Evolutionary conservation across 2,888 invertebrate genomes (phyloP), one percentile per base, ranked within the genome.

Genomic region (Syrphus vitripennis): DNA sequence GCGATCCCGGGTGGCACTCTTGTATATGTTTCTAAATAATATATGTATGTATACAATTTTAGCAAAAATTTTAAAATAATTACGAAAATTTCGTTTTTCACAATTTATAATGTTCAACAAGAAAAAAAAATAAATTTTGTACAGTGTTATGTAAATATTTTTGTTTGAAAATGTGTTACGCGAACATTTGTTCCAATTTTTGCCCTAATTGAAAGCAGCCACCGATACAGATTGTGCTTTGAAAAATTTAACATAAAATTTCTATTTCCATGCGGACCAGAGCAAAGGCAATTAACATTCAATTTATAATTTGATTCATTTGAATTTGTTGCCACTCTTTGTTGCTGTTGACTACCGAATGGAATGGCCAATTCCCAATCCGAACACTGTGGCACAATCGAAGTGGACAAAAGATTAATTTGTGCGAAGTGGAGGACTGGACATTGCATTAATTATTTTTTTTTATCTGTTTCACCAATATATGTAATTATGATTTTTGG

Each of bases 41-140:
- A 6, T 40, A 42, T 10, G 26, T 14, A 34, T 55, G 5, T 61
- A 53, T 70, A 74, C 57, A 76, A 76, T 76, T 63, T 48, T 82
- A 19, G 48, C 71, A 76, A 76, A 76, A 76, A 76, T 82, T 82
- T 70, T 57, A n/a, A 19, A 65, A 76, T 82, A 76, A 82, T 71
- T 76, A 71, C 78, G 37, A 53, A 24, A n/a, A 37, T 59, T 67
- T 45, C 26, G 29, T 63, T 31, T 71, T 48, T 16, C n/a, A n/a
- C n/a, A n/a, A n/a, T 16, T 55, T 48, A 37, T 48, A 19, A 29
- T 65, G 42, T 65, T 40, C 16, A 24, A 61, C 24, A 42, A 26
- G 26, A 26, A 42, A 10, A 42, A 14, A 31, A 57, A 16, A 5
- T 12, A 31, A 57, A 16, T 12, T 21, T 1, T 50, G 5, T 21